Evolutionary conservation across 2,797 vertebrate genomes (phyloP).

Genomic region (Hypotaenidia philippensis): DNA sequence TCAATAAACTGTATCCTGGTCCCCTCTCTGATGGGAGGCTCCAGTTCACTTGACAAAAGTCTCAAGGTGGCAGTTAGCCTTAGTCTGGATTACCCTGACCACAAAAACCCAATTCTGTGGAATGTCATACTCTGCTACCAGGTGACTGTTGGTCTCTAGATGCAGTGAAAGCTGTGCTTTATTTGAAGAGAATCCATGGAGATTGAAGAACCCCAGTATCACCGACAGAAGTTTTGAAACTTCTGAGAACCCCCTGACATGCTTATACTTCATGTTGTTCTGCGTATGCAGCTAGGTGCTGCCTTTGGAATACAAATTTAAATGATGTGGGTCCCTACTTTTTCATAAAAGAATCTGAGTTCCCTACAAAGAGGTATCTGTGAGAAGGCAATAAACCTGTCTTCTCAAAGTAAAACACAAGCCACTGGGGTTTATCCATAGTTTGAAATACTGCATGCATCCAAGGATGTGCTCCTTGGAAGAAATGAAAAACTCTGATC

Average conservation of each 20-base stretch:
- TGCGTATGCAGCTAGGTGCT: neutral
- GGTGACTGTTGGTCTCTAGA: neutral
- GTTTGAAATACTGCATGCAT: neutral
- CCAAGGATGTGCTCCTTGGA: neutral
- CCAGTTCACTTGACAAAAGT: neutral
- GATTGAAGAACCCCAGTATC: neutral
- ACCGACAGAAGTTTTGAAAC: neutral
- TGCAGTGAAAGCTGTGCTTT: neutral
- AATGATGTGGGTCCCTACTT: neutral
- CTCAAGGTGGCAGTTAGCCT: neutral
- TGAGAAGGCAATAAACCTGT: neutral
- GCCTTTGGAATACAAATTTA: neutral
- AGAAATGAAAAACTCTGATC: neutral
- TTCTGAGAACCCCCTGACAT: neutral
- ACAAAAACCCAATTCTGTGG: neutral
- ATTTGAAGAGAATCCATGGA: neutral
- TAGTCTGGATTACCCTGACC: neutral
- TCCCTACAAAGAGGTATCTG: neutral
- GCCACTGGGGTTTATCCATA: neutral
- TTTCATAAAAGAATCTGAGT: neutral
- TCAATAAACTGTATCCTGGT: accelerated
- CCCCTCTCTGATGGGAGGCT: neutral
- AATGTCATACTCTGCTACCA: neutral
- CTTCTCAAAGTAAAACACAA: neutral
- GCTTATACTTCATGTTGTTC: neutral